These are phyloP conservation scores for Zenarchopterus dispar DNA, from an alignment of 2,797 vertebrate species.

Conservation along the genomic window DNA sequence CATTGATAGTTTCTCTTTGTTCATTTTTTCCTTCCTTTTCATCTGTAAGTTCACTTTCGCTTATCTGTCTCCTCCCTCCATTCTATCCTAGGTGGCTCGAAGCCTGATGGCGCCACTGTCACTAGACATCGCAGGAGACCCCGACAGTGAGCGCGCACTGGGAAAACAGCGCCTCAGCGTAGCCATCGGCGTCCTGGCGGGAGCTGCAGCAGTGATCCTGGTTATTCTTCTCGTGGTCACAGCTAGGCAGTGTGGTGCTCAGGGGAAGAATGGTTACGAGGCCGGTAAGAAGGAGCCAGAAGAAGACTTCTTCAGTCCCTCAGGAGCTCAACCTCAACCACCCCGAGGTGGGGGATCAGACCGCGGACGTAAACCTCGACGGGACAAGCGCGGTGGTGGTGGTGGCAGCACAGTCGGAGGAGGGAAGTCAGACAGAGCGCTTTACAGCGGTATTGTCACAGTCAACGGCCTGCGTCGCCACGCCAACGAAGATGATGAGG, in stretches of 20 bases:
- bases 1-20: conserved; percentile 11
- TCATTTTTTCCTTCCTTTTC: conserved; percentile 5
- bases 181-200: conserved; percentile 92
- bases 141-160: conserved; percentile 88
- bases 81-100: conserved; percentile 83
- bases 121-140: conserved; percentile 94
- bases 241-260: conserved; percentile 92
- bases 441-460: conserved; percentile 94
- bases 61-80: conserved; percentile 15
- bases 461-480: conserved; percentile 91
- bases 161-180: conserved; percentile 95
- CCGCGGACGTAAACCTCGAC: conserved; percentile 77
- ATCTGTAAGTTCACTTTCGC: conserved; percentile 3
- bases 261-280: conserved; percentile 92
- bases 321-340: conserved; percentile 78
- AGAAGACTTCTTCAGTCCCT: conserved; percentile 95
- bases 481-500: conserved; percentile 90
- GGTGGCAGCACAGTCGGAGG: conserved; percentile 82
- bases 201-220: conserved; percentile 91
- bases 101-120: conserved; percentile 91
- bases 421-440: conserved; percentile 91
- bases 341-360: conserved; percentile 65
- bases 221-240: conserved; percentile 94
- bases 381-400: conserved; percentile 76
- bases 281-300: conserved; percentile 94